Base-by-base conservation (phyloP, 2,113 vertebrate genomes). In the Marmota monax region DNA sequence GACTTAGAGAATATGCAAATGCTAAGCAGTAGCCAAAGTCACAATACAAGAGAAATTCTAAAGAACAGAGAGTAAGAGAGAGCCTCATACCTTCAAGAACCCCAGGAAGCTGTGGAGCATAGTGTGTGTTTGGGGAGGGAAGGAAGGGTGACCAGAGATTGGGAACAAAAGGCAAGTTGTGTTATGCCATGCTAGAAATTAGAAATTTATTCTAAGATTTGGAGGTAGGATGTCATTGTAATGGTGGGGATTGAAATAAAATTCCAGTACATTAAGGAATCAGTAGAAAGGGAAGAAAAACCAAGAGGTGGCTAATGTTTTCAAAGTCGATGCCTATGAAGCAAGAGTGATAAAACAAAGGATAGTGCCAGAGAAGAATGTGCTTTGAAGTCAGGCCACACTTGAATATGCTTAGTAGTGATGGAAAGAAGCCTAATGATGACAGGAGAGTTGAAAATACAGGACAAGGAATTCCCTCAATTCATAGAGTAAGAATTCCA, bases 321-420 rank as follows among this genome's bases (percentile, higher is more conserved):
- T 84, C 45, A 76, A 85, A 67, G 5, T 61, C 53, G 89, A 5
- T 29, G 42, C 61, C 29, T 69, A 12, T 29, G 16, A 73, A 90
- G 37, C 7, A 74, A 92, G 18, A 20, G 29, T 42, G 27, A 58
- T 32, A 58, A 92, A 42, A 45, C 8, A 7, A 23, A 56, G 13
- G 7, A 22, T 58, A n/a, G 51, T 22, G 51, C 1, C 14, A 16
- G 22, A 94, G 42, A 83, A 76, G 16, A 90, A 56, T 32, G 23
- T 83, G 39, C n/a, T 88, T 69, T 90, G 27, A 90, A 92, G 17
- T 72, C 56, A 72, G 77, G 20, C 11, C 12, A 69, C 37, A 34
- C 4, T 84, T 88, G 39, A 79, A 4, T 10, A 65, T 39, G 13
- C 51, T 88, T 27, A 78, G 45, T 74, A 37, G 8, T 56, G 18